Evolutionary conservation across 2,888 invertebrate genomes (phyloP).

Genomic region (Heliconius erato): DNA sequence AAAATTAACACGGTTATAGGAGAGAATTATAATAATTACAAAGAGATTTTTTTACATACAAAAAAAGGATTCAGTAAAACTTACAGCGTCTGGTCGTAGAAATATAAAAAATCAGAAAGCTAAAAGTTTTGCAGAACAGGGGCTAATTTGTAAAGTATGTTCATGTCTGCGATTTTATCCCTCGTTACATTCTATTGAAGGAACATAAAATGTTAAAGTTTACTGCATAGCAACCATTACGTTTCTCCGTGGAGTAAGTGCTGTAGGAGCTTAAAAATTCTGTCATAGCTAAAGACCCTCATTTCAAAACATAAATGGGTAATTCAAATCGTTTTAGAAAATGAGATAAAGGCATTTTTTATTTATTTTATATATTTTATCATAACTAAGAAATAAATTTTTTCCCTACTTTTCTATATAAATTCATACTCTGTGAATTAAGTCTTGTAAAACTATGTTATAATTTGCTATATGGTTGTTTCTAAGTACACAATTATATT

Average conservation of each 20-base stretch:
- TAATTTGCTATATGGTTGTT: neutral
- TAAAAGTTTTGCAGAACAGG: slow-evolving; percentile 34
- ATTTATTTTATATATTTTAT: neutral
- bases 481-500: neutral
- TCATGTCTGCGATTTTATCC: slow-evolving; percentile 45
- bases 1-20: neutral
- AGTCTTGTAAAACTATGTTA: neutral
- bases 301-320: slow-evolving; percentile 35
- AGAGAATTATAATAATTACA: neutral
- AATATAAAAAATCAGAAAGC: slow-evolving; percentile 26
- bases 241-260: slow-evolving; percentile 39
- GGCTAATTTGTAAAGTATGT: slow-evolving; percentile 45
- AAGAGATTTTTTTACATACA: neutral
- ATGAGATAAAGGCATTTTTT: neutral
- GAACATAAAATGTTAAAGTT: slow-evolving; percentile 48
- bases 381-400: neutral
- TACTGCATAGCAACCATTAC: slow-evolving; percentile 44
- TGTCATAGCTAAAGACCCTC: slow-evolving; percentile 36
- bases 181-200: slow-evolving; percentile 52
- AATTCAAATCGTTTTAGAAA: slow-evolving; percentile 28
- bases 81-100: slow-evolving; percentile 31
- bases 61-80: slow-evolving; percentile 11
- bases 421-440: neutral
- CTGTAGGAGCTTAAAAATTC: slow-evolving; percentile 43
- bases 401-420: neutral